Conservation (phyloP, 2,888 invertebrate species). For the Himalopsyche kuldschensis region DNA sequence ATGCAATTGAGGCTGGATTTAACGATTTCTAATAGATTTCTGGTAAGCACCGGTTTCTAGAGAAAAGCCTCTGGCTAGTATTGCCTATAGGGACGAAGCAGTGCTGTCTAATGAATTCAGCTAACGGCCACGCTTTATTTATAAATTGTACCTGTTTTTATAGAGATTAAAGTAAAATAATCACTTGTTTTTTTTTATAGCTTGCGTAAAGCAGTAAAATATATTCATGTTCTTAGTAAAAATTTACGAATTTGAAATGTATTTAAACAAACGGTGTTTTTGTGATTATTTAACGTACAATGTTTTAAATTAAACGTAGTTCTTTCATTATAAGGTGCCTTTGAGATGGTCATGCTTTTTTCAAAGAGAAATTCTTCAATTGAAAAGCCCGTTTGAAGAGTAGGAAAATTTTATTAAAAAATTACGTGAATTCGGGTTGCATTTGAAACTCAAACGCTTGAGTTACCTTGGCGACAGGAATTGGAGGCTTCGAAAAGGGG, state of each 20-base stretch:
- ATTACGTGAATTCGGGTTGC: not conserved
- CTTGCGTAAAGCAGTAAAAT: no score
- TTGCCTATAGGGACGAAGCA: not conserved
- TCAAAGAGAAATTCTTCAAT: not conserved
- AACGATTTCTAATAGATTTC: conserved; percentile 55
- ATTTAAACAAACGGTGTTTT: not conserved
- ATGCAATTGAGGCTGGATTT: conserved; percentile 48
- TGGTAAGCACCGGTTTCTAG: conserved; percentile 39
- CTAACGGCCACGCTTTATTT: not conserved
- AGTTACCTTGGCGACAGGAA: not conserved
- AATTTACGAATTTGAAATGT: no score
- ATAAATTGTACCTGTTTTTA: no score
- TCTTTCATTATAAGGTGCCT: not conserved
- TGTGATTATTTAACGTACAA: not conserved
- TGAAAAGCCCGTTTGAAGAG: not conserved
- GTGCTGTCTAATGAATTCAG: not conserved
- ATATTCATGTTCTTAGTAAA: no score
- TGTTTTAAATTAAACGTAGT: not conserved
- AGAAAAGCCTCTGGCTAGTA: not conserved
- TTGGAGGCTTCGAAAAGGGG: conserved; percentile 8
- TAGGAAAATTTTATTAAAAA: not conserved
- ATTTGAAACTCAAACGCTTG: conserved; percentile 1
- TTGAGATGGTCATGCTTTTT: not conserved
- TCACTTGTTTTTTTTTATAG: no score
- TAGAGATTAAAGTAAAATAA: no score